Base-by-base conservation (phyloP, 1,140 invertebrate species). In the Zaprionus taronus region DNA sequence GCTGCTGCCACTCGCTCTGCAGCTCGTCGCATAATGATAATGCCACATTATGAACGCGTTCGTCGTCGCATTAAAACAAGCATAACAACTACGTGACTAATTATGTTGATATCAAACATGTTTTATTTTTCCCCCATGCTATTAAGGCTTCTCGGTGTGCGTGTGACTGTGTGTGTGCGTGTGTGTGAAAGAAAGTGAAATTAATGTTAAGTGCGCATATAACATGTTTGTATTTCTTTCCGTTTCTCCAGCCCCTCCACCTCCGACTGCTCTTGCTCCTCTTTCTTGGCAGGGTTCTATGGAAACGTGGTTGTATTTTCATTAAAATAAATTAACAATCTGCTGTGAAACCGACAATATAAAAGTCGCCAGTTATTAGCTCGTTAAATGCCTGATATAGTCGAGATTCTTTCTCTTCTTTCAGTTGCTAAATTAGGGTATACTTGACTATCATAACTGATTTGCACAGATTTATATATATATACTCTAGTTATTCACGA, bases 51-150 rank as follows among this genome's bases (percentile, higher is more conserved):
- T 90, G 77, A 86, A 80, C 86, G 85, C 85, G 79, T 90, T 82
- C 77, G 68, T 75, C 73, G 79, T 67, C 82, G 69, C 85, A 90
- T 89, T 85, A 90, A 85, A 90, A 82, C 76, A 91, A 91, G 73
- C 79, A 91, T 87, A 87, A 87, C 83, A 84, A 80, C 83, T 89
- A 91, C 89, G 87, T 91, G 89, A 91, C 89, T 91, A 91, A 91
- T 91, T 91, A 91, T 84, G 80, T 84, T 91, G 81, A 81, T 84
- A 91, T 84, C 83, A 91, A 90, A 74, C 68, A 70, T 80, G 53
- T 72, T 73, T 69, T 41, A 75, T 49, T 56, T 56, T 58, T 41
- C 60, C 51, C 49, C 47, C 34, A 41, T 26, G 65, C 60, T 69
- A 73, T 80, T 83, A 70, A 77, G 70, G 69, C 69, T 72, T 1